Evolutionary conservation across 2,113 vertebrate genomes (phyloP).

Genomic region (Pedetes capensis): DNA sequence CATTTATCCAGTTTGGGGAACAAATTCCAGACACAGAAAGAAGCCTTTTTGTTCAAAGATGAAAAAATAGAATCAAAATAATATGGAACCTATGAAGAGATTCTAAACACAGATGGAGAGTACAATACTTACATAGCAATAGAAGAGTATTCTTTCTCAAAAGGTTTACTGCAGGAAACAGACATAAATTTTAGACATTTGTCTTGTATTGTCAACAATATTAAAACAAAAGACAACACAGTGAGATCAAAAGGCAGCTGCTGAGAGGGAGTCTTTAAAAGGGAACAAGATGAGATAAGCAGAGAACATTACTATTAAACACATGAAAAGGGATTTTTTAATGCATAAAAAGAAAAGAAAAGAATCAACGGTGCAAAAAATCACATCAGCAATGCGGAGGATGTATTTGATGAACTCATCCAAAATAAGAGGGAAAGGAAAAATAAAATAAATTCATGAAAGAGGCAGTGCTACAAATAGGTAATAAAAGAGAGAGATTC

Average conservation of each 20-base stretch:
- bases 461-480: not conserved
- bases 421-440: constrained; percentile 15
- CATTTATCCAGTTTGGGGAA: not conserved
- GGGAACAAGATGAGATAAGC: constrained; percentile 48
- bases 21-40: constrained; percentile 39
- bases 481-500: not conserved
- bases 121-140: constrained; percentile 18
- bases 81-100: constrained; percentile 37
- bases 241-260: constrained; percentile 68
- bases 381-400: not conserved
- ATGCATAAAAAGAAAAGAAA: constrained; percentile 29
- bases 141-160: constrained; percentile 9
- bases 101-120: constrained; percentile 60
- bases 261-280: constrained; percentile 40
- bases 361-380: constrained; percentile 4
- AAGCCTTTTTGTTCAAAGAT: constrained; percentile 58
- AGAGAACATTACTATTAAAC: constrained; percentile 19
- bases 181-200: constrained; percentile 59
- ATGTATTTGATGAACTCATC: not conserved
- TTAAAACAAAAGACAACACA: constrained; percentile 68
- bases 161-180: constrained; percentile 52
- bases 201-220: constrained; percentile 61
- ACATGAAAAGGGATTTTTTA: constrained; percentile 37
- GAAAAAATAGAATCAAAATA: constrained; percentile 54
- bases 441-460: constrained; percentile 14